Evolutionary conservation across 1,140 invertebrate species (phyloP).

Genomic region (Dendroctonus ponderosae): DNA sequence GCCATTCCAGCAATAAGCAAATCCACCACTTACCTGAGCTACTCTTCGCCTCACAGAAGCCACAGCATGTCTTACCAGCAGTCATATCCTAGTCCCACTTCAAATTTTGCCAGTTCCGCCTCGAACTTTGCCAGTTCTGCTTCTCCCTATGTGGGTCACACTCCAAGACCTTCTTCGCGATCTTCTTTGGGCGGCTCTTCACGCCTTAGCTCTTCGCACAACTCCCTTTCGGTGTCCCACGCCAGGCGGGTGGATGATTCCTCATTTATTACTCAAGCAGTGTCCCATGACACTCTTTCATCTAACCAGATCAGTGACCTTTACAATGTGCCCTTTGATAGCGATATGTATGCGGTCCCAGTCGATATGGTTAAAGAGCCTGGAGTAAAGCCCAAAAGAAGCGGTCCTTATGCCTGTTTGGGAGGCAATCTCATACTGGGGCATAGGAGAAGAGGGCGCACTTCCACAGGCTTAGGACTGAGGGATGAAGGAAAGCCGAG

Average conservation of each 20-base stretch:
- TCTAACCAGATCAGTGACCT: conserved; percentile 74
- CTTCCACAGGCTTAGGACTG: conserved; percentile 56
- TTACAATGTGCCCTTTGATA: conserved; percentile 82
- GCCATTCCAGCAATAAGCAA: conserved; percentile 3
- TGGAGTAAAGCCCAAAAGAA: conserved; percentile 59
- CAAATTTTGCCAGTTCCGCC: conserved; percentile 26
- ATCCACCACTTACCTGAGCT: conserved; percentile 11
- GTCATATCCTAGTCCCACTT: conserved; percentile 15
- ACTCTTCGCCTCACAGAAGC: conserved; percentile 8
- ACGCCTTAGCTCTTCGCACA: conserved; percentile 75
- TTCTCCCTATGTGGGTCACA: conserved; percentile 26
- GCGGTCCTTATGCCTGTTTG: conserved; percentile 30
- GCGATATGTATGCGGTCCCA: conserved; percentile 81
- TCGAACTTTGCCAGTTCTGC: conserved; percentile 25
- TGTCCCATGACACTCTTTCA: conserved; percentile 74
- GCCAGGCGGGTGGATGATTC: conserved; percentile 74
- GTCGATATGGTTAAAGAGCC: conserved; percentile 69
- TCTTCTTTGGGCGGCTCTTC: conserved; percentile 69
- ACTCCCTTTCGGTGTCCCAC: conserved; percentile 69
- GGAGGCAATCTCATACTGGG: conserved; percentile 32
- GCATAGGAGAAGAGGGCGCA: conserved; percentile 59
- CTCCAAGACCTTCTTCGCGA: conserved; percentile 66
- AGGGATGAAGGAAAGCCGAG: conserved; percentile 37
- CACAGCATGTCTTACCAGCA: neutral
- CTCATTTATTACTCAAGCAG: conserved; percentile 81